Evolutionary conservation across 2,797 vertebrate genomes (phyloP), one percentile per base, ranked within the genome.

Genomic region (Naso thynnoides): DNA sequence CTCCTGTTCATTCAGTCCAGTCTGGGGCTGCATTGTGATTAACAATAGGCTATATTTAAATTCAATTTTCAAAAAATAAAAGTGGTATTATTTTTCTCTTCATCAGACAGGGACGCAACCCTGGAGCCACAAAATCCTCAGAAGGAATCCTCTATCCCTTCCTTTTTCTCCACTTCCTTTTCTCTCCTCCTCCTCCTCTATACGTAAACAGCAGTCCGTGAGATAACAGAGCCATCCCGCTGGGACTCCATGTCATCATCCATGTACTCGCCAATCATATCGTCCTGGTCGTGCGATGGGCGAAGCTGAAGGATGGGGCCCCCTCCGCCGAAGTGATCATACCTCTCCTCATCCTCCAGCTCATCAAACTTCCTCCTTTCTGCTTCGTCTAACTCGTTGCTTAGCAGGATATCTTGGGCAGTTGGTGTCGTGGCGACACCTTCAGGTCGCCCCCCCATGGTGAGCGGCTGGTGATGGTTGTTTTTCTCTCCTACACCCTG

Each of bases 231-330:
- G 61, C 97, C 96, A 0, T 97, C 97, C 27, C 95, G 91, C 87
- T 96, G 97, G 18, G 97, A 97, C 90, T 98, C 97, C 97, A 97
- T 97, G 92, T 97, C 96, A 39, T 95, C 95, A 70, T 95, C 95
- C 4, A 95, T 58, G 79, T 95, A 95, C 47, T 83, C 90, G 63
- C 89, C 85, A 16, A 82, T 86, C 26, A 93, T 87, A 31, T 92
- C 86, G 3, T 88, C 91, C 61, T 78, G 89, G 18, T 94, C 87
- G 2, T 77, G 80, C 15, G 50, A 84, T 1, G 91, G 89, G 82
- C 94, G 93, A n/a, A 95, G 93, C 84, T 94, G 95, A 44, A 96
- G 90, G 82, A 96, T 93, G 49, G 96, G 95, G 21, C 90, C 94
- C n/a, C 90, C 92, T 36, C 91, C 93, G 0, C 66, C 23, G 75